These are phyloP conservation scores for Atta cephalotes DNA, from an alignment of 1,140 invertebrate species.

Conservation along the genomic window DNA sequence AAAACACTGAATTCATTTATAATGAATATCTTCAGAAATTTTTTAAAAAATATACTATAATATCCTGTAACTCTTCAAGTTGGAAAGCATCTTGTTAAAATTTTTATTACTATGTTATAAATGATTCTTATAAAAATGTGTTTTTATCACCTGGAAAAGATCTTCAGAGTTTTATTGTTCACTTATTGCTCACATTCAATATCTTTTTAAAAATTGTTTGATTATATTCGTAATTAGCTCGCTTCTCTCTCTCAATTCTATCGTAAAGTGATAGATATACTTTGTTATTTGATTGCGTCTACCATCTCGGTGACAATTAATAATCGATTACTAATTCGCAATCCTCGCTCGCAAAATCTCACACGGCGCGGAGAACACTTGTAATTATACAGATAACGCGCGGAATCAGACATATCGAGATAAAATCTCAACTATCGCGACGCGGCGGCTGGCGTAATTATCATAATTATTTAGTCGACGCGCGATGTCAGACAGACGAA, in stretches of 20 bases:
- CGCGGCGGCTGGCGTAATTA: conserved; percentile 24
- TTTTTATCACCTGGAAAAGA: background rate
- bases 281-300: background rate
- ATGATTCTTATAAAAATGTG: conserved; percentile 7
- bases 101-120: background rate
- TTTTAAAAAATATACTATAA: background rate
- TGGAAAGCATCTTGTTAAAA: background rate
- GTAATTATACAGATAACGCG: conserved; percentile 48
- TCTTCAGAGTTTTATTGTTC: background rate
- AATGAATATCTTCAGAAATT: background rate
- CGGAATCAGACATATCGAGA: conserved; percentile 7
- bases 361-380: background rate
- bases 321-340: conserved; percentile 3
- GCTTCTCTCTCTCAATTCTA: background rate
- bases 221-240: conserved; percentile 6
- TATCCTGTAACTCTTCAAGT: background rate
- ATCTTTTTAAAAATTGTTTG: background rate
- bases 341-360: background rate
- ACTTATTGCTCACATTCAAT: background rate
- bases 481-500: conserved; percentile 2
- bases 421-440: conserved; percentile 27
- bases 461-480: conserved; percentile 58
- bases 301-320: conserved; percentile 26
- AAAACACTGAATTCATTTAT: background rate
- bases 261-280: background rate